phyloP scores from a whole-genome alignment of 30 jellyfish, hydroid and myxozoan species.

The Mastigias papua region DNA sequence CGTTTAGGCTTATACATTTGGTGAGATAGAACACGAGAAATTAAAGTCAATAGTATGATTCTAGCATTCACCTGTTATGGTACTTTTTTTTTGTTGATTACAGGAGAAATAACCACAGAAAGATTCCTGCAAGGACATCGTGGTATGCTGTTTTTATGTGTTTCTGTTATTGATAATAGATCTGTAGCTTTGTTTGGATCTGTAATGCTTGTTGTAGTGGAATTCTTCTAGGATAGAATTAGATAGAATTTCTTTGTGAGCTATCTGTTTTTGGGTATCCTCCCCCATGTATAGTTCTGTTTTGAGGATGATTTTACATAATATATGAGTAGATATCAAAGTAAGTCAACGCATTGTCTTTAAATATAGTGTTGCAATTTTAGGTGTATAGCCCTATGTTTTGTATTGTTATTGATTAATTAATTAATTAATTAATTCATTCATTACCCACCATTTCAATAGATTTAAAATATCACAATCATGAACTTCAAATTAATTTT shows the following conservation, averaged over 20 bases:
- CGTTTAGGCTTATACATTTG: not conserved
- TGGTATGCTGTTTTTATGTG: slow-evolving; percentile 44
- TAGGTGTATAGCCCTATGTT: not conserved
- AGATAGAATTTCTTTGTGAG: too few relatives aligned
- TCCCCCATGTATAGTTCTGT: too few relatives aligned
- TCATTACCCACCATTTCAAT: not conserved
- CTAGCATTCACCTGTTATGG: too few relatives aligned
- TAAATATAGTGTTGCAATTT: too few relatives aligned
- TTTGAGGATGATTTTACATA: not conserved
- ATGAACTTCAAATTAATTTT: too few relatives aligned
- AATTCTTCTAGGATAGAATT: not conserved
- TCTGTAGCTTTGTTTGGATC: not conserved
- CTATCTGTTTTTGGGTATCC: not conserved
- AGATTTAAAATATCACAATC: not conserved
- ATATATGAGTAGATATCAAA: not conserved
- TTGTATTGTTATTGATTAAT: not conserved
- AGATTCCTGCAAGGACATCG: slow-evolving; percentile 47
- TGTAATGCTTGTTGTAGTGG: not conserved
- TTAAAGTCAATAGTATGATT: too few relatives aligned
- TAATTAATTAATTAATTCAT: too few relatives aligned
- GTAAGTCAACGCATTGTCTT: not conserved
- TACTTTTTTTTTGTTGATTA: not conserved
- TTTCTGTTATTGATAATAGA: not conserved
- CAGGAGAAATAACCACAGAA: slow-evolving; percentile 85
- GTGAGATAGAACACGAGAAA: too few relatives aligned